Percentiles rank a stretch among this genome's conserved stretches.
Conservation (phyloP, 2,797 vertebrate species). For the Pithecia hirsuta region DNA sequence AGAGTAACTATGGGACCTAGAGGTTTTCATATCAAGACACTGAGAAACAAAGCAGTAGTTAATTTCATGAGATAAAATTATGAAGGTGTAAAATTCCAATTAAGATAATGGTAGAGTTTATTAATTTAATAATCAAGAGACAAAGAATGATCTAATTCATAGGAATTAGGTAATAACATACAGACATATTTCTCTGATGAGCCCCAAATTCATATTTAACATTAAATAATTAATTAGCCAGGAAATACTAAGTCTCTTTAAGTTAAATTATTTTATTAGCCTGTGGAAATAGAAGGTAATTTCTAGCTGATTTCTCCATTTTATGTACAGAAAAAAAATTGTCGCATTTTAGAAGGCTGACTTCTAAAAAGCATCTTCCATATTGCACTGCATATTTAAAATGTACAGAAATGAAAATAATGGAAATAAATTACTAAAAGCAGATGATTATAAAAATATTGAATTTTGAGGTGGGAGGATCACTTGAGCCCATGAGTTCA, state of each 20-base stretch:
- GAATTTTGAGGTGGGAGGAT: not conserved
- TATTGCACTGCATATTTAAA: not conserved
- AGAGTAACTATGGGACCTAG: not conserved
- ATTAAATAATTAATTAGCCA: slow-evolving; percentile 27
- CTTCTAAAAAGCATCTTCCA: not conserved
- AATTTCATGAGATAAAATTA: not conserved
- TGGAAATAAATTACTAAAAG: not conserved
- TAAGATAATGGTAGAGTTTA: slow-evolving; percentile 20
- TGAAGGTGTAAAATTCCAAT: not conserved
- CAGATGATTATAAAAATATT: not conserved
- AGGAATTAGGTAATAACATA: not conserved
- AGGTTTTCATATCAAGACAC: not conserved
- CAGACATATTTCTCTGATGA: not conserved
- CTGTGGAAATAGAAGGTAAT: not conserved
- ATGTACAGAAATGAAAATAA: not conserved
- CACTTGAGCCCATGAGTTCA: not conserved
- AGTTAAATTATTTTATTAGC: not conserved
- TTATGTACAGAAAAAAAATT: not conserved
- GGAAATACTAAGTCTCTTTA: not conserved
- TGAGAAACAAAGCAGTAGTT: not conserved
- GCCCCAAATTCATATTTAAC: not conserved
- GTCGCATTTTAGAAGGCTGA: not conserved
- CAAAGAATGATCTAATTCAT: not conserved
- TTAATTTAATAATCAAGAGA: slow-evolving; percentile 40
- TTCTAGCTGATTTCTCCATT: not conserved